Conservation (phyloP, 2,888 invertebrate genomes). For the Cactoblastis cactorum region DNA sequence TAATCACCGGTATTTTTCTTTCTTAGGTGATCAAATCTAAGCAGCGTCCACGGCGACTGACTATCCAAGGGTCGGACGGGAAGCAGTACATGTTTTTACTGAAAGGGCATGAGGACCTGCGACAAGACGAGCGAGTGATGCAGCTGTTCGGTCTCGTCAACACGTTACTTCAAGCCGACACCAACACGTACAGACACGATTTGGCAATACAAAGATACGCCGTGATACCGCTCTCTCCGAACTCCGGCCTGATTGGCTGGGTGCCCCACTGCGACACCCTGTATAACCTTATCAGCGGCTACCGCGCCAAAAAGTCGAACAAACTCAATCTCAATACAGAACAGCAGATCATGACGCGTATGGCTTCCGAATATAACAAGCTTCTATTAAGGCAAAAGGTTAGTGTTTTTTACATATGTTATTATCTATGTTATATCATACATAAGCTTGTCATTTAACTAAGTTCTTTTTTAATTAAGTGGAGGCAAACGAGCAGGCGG, state of each 20-base stretch:
- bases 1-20: not conserved
- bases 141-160: conserved; percentile 98
- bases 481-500: too few species aligned
- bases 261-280: conserved; percentile 99
- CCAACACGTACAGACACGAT: conserved; percentile 95
- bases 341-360: conserved; percentile 97
- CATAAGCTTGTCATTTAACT: too few species aligned
- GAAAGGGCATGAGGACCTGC: conserved; percentile 98
- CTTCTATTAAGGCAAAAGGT: conserved; percentile 98
- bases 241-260: conserved; percentile 99
- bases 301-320: conserved; percentile 92
- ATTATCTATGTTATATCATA: not conserved
- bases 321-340: conserved; percentile 96
- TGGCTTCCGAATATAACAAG: conserved; percentile 99
- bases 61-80: conserved; percentile 96
- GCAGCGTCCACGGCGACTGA: conserved; percentile 96
- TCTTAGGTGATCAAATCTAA: conserved; percentile 96
- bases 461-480: too few species aligned
- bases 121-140: conserved; percentile 99
- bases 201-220: conserved; percentile 92
- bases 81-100: conserved; percentile 98
- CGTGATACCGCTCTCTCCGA: conserved; percentile 98
- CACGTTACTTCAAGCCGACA: conserved; percentile 94
- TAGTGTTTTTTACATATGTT: conserved; percentile 17
- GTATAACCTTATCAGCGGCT: conserved; percentile 97